These are phyloP conservation scores for Alouatta palliata DNA, from an alignment of 2,113 vertebrate genomes.

Conservation along the genomic window DNA sequence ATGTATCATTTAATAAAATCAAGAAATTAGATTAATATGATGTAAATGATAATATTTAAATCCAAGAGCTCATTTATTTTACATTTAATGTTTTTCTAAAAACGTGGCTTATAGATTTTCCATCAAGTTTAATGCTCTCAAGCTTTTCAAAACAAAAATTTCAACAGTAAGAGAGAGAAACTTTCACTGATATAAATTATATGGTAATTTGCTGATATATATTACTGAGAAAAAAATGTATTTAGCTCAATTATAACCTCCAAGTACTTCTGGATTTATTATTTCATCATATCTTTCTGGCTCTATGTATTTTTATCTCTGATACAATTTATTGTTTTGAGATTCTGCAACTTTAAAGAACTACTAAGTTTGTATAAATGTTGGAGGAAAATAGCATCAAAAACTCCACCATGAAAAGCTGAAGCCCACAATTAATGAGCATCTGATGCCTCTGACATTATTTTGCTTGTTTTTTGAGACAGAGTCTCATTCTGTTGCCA, in stretches of 20 bases:
- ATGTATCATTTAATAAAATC: background rate
- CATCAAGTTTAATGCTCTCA: background rate
- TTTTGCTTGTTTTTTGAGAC: no score
- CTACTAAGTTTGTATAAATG: background rate
- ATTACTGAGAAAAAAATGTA: background rate
- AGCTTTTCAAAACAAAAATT: slow-evolving; percentile 24
- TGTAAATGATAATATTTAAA: slow-evolving; percentile 2
- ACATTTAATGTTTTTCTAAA: background rate
- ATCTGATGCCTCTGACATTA: no score
- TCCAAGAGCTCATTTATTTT: background rate
- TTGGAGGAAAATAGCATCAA: background rate
- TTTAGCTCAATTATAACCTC: background rate
- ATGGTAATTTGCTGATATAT: background rate
- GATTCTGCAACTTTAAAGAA: background rate
- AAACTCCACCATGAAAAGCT: background rate
- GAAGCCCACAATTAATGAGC: background rate
- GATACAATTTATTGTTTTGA: background rate
- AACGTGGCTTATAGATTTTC: background rate
- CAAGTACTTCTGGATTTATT: background rate
- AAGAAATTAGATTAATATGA: background rate
- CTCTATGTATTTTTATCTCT: background rate
- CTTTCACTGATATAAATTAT: background rate
- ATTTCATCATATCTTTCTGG: background rate
- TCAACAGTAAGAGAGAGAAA: background rate
- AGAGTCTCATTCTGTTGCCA: no score